Conservation (phyloP, 2,888 invertebrate species). For the Drosophila neotestacea region DNA sequence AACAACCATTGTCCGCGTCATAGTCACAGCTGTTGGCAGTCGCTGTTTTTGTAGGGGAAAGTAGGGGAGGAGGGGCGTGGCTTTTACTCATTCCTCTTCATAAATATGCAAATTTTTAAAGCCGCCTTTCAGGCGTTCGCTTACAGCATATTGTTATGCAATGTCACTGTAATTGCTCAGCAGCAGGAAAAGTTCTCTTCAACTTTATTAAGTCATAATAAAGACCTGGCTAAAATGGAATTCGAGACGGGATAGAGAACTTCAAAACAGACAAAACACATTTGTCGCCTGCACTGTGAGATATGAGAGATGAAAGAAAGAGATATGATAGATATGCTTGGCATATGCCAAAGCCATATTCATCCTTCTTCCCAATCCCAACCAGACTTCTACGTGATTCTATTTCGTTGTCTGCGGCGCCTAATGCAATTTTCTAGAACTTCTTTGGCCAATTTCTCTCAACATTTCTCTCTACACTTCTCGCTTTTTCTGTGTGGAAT, state of each 20-base stretch:
- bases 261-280: not conserved
- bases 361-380: not conserved
- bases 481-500: conserved; percentile 3
- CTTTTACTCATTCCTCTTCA: conserved; percentile 1
- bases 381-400: conserved; percentile 56
- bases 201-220: not conserved
- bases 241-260: no score
- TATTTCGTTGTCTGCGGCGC: conserved; percentile 60
- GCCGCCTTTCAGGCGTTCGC: not conserved
- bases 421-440: conserved; percentile 68
- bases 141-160: not conserved
- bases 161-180: not conserved
- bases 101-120: conserved; percentile 46
- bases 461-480: conserved; percentile 3
- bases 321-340: conserved; percentile 41
- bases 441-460: conserved; percentile 7
- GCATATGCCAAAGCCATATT: conserved; percentile 33
- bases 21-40: conserved; percentile 52
- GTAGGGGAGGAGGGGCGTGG: not conserved
- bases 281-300: not conserved
- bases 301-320: not conserved
- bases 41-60: not conserved
- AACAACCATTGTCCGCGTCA: conserved; percentile 3
- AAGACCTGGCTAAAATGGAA: not conserved
- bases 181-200: not conserved